Base-by-base conservation (phyloP, 2,113 vertebrate species). In the Clinocottus analis region DNA sequence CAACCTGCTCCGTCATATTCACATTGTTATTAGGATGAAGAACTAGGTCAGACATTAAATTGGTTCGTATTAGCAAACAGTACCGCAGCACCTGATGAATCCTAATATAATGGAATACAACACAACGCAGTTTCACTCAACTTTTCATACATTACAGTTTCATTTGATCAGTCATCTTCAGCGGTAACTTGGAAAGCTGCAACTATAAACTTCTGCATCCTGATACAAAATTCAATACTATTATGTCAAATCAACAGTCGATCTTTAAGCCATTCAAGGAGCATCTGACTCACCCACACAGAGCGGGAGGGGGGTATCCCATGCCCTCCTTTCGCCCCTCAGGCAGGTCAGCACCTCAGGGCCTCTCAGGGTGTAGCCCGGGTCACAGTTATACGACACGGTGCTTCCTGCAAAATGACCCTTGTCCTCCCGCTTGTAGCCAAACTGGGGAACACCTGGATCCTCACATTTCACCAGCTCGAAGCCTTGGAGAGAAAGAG, bases 361-460 rank as follows among this genome's bases (percentile, higher is more conserved):
- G 58, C 98, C 98, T 5, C 95, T 95, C 75, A 99, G 92, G 2
- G 84, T 96, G 62, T 99, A 99, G 3, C 98, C 98, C 0, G 97
- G 97, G 86, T 99, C 96, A 35, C 98, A 99, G 94, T 86, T 96
- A 19, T 98, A 99, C 0, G 96, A 95, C 81, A 99, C 97, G 0
- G 94, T 96, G 91, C 97, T 99, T 65, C 98, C 98, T 2, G 98
- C 97, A 33, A 99, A 99, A 84, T 99, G 97, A n/a, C 98, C 98
- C 87, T 96, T 97, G 4, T 99, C 98, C 0, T 96, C 97, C 11
- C 94, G 94, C 92, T 97, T 99, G 92, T 97, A 98, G 21, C 98
- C 98, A 5, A 98, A 99, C 91, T 96, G 96, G 0, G 98, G 98
- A 25, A 96, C 84, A 14, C 98, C 97, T 1, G 98, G 98, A 79